phyloP scores from a whole-genome alignment of 2,888 invertebrate species.

The Platypus cylindrus region DNA sequence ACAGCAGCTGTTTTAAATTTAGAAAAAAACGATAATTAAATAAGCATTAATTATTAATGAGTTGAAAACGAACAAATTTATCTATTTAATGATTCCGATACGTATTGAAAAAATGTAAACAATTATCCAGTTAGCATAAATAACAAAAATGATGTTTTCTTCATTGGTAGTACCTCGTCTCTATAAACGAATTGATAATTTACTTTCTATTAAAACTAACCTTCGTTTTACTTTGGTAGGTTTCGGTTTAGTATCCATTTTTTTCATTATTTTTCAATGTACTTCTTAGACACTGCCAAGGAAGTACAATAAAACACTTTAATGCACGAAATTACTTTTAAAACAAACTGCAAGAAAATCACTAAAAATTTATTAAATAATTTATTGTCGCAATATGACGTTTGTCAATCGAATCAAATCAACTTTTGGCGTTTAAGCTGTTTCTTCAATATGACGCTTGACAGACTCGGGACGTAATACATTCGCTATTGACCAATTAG shows the following conservation, averaged over 20 bases:
- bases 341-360: slow-evolving; percentile 7
- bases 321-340: slow-evolving; percentile 11
- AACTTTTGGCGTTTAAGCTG: slow-evolving; percentile 9
- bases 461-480: background rate
- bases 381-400: slow-evolving; percentile 9
- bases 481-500: background rate
- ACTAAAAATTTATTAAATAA: slow-evolving; percentile 7
- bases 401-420: slow-evolving; percentile 6
- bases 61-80: too few relatives aligned
- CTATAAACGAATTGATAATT: too few relatives aligned
- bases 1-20: slow-evolving; percentile 2
- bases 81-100: too few relatives aligned
- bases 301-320: slow-evolving; percentile 25
- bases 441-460: slow-evolving; percentile 5
- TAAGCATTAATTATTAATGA: too few relatives aligned
- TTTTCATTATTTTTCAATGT: slow-evolving; percentile 20
- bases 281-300: slow-evolving; percentile 37
- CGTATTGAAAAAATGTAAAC: too few relatives aligned
- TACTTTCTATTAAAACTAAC: slow-evolving; percentile 35
- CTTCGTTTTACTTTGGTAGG: slow-evolving; percentile 55
- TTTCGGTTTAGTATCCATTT: slow-evolving; percentile 31
- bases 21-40: too few relatives aligned
- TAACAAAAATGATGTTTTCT: too few relatives aligned
- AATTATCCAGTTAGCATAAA: too few relatives aligned
- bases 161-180: too few relatives aligned